Evolutionary conservation across 37 sponge, comb jelly and placozoan genomes (phyloP), one percentile per base, ranked within the genome.

Genomic region (Ephydatia muelleri): DNA sequence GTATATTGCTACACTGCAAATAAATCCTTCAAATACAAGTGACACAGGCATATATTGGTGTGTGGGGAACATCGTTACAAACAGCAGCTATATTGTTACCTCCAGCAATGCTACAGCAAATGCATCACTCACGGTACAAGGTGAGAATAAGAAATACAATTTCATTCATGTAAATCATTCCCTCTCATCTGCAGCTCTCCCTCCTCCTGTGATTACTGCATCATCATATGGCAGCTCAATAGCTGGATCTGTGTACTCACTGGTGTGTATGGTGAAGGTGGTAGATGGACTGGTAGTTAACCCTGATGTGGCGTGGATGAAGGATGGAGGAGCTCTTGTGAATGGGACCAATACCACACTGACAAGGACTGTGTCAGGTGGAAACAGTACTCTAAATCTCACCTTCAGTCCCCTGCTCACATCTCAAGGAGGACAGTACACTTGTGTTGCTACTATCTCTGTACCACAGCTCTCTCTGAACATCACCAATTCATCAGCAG

Each of bases 361-460:
- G 57, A 57, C 57, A 19, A 57, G 57, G 57, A 5, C 57, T 57
- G 57, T 57, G 16, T 57, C 57, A 57, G 57, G 57, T 19, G 57
- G 19, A 5, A 57, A 57, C 57, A 57, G 57, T 14, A 80, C 40
- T 48, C 35, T 29, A 23, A 39, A 23, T 11, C 71, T 85, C 33
- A 72, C 28, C 26, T 86, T 86, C 68, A 49, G 5, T 33, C 67
- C 80, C 29, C 81, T 86, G 2, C 65, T 29, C 19, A 75, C 87
- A 47, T 80, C 87, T 16, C 81, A 86, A 64, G 87, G 68, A 75
- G 87, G 75, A 29, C 67, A 66, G 68, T 86, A 86, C 81, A 80
- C 2, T 75, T 86, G 87, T 57, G 37, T 37, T 36, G 87, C 73
- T 35, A 80, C 4, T 31, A 38, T 86, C 8, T 34, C 34, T 19